Base-by-base conservation (phyloP, 2,888 invertebrate species). In the Pollenia angustigena region DNA sequence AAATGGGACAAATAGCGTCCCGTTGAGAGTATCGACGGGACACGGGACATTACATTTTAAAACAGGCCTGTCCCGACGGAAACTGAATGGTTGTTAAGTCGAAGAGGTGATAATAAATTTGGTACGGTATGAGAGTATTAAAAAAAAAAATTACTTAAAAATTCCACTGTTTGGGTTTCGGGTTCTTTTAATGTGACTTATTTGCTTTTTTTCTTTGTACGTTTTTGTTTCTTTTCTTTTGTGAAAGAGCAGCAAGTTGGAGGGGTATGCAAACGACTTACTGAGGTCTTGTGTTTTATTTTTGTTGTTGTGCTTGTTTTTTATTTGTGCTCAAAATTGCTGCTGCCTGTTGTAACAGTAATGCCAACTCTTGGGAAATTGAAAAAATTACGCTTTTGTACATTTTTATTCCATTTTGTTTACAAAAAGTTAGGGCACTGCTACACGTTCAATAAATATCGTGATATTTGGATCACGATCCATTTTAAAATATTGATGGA, bases 101-200 rank as follows among this genome's bases (percentile, higher is more conserved):
- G 32, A 32, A 64, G 8, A 66, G 46, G 58, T 79, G 78, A 48
- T 79, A 48, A 18, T 66, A 75, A 69, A 52, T 9, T 60, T 60
- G 62, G 60, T 64, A 72, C n/a, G 12, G 60, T 23, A 23, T 32
- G 32, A 32, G 32, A 32, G 14, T 44, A 62, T 83, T 56, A 44
- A n/a, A 32, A 6, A 32, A 32, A 32, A 32, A 32, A 32, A 6
- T 80, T 71, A 60, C 71, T 71, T 50, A 12, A 69, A 74, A 71
- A 81, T 75, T 79, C 82, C 74, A 79, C 79, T 85, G 80, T 81
- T 62, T 68, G 12, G 14, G 18, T 60, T 52, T 68, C 54, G 40
- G 18, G 16, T 46, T 72, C n/a, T 60, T 62, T 71, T 54, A 11
- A 58, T 16, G 76, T 71, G 74, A 82, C 64, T 85, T 46, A 14